Base-by-base conservation (phyloP, 2,888 invertebrate genomes). In the Euplagia quadripunctaria region DNA sequence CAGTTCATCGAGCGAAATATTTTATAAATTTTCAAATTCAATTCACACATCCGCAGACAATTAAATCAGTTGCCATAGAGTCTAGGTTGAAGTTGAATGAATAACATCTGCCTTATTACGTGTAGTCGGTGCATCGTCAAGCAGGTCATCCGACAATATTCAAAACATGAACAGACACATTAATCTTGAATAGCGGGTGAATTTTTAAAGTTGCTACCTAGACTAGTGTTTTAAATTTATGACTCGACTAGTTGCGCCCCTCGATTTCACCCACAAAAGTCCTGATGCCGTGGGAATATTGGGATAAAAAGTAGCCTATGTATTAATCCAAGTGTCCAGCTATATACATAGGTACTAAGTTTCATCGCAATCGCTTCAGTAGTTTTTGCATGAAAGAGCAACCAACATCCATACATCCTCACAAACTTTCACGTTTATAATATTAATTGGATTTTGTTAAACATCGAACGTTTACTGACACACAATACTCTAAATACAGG, bases 101-200 rank as follows among this genome's bases (percentile, higher is more conserved):
- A 91, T 91, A 91, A 90, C 92, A 92, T 93, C 92, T 92, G 92
- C 92, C 90, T 31, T 81, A 93, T 92, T 92, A 92, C 82, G 81
- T 83, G 82, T 77, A 91, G 91, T 91, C 88, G 90, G 93, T 94
- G 95, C 93, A 93, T 95, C 88, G 88, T 82, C 92, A 95, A 94
- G 85, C 94, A 94, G 94, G 92, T 93, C 93, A 93, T 89, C 89
- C 82, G 80, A 87, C 84, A 85, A 88, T 88, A 91, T 91, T 91
- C 89, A 88, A 83, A 87, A 81, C 76, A 83, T 84, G 80, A 86
- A 82, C 87, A 91, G 88, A 91, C 89, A 88, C 90, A 94, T 94
- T 85, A 88, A 92, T 94, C 93, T 90, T 86, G 87, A 82, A 81
- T 82, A 84, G 82, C 85, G 85, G 87, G 63, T 84, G 87, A 88